A percentile compares a stretch with the other conserved stretches of the same genome.
Conservation (phyloP, 2,113 vertebrate genomes). For the Tetrao urogallus region DNA sequence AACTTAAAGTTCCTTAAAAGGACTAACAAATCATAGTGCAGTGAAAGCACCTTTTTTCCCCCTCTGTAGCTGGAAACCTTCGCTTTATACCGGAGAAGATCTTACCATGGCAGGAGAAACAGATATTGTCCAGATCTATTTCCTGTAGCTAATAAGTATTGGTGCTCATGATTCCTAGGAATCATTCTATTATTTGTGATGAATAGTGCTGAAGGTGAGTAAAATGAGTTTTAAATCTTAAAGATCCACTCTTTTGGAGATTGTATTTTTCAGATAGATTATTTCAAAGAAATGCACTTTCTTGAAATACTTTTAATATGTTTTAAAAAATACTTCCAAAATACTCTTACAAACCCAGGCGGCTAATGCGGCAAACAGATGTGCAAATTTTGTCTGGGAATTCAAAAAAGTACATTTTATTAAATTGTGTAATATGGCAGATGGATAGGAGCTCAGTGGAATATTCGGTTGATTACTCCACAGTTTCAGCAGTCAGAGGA, state of each 20-base stretch:
- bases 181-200: background rate
- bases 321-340: slow-evolving; percentile 12
- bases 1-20: background rate
- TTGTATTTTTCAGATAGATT: background rate
- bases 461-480: slow-evolving; percentile 10
- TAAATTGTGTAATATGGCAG: slow-evolving; percentile 46
- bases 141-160: background rate
- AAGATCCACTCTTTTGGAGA: background rate
- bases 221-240: background rate
- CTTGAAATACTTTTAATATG: background rate
- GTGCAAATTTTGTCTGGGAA: slow-evolving; percentile 30
- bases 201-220: background rate
- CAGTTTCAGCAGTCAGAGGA: background rate
- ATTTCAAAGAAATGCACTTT: background rate
- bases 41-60: background rate
- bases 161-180: background rate
- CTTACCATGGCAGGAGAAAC: background rate
- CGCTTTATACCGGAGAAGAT: background rate
- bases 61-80: background rate
- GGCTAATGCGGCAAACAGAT: slow-evolving; percentile 52
- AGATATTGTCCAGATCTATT: background rate
- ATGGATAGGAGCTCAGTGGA: slow-evolving; percentile 43
- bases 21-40: background rate
- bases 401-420: slow-evolving; percentile 36
- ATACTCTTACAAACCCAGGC: slow-evolving; percentile 30